Percentiles rank a stretch among this genome's conserved stretches.
These are phyloP conservation scores for Rutpela maculata DNA, from an alignment of 2,888 invertebrate genomes.

Conservation along the genomic window DNA sequence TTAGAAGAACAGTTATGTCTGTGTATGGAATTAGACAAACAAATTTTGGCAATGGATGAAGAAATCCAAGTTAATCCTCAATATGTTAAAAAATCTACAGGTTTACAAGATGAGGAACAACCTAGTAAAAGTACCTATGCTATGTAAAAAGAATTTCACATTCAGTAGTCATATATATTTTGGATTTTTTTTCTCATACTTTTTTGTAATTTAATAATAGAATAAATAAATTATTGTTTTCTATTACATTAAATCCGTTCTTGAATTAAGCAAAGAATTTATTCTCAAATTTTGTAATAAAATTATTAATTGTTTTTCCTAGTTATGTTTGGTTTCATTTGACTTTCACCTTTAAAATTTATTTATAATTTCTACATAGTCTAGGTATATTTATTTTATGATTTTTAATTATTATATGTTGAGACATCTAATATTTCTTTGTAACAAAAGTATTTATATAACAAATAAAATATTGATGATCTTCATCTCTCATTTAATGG, in stretches of 20 bases:
- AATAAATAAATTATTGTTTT: slow-evolving; percentile 49
- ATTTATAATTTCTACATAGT: slow-evolving; percentile 36
- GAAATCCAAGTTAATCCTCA: slow-evolving; percentile 95
- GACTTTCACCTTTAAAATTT: slow-evolving; percentile 19
- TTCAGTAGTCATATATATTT: slow-evolving; percentile 38
- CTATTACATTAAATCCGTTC: slow-evolving; percentile 9
- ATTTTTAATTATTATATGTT: slow-evolving; percentile 37
- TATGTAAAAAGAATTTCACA: slow-evolving; percentile 66
- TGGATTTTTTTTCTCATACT: slow-evolving; percentile 19
- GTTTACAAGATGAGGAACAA: slow-evolving; percentile 73
- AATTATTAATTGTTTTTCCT: slow-evolving; percentile 35
- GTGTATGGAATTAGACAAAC: slow-evolving; percentile 91
- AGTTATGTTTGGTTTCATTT: slow-evolving; percentile 1
- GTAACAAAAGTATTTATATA: slow-evolving; percentile 45
- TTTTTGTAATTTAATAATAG: slow-evolving; percentile 38
- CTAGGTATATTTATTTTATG: slow-evolving; percentile 40
- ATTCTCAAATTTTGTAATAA: slow-evolving; percentile 34
- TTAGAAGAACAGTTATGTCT: slow-evolving; percentile 90
- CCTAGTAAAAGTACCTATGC: slow-evolving; percentile 73
- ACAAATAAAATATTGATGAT: slow-evolving; percentile 34
- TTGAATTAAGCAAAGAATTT: slow-evolving; percentile 1
- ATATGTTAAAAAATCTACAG: slow-evolving; percentile 73
- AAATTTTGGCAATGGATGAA: slow-evolving; percentile 94
- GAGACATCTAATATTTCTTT: slow-evolving; percentile 39
- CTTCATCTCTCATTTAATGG: slow-evolving; percentile 17